phyloP scores from a whole-genome alignment of 2,888 invertebrate species.

The Trissoscelio sp. region DNA sequence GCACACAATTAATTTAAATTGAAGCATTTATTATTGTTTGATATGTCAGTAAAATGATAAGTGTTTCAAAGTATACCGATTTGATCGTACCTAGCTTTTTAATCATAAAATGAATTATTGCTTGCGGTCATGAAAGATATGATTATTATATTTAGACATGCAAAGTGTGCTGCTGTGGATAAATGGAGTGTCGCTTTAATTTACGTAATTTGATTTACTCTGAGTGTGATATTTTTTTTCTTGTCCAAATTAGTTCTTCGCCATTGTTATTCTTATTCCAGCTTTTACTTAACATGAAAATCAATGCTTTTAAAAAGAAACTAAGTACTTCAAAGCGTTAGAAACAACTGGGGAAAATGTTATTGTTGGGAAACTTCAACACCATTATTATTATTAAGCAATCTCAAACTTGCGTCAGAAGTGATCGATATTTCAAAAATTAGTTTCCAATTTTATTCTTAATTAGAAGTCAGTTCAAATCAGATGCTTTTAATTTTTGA shows the following conservation, averaged over 20 bases:
- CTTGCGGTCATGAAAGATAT: not conserved
- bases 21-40: too few relatives aligned
- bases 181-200: not conserved
- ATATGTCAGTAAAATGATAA: too few relatives aligned
- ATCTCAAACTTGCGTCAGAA: not conserved
- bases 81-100: not conserved
- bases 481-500: too few relatives aligned
- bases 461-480: too few relatives aligned
- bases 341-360: slow-evolving; percentile 16
- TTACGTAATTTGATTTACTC: not conserved
- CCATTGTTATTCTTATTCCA: not conserved
- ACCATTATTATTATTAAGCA: slow-evolving; percentile 36
- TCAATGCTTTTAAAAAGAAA: slow-evolving; percentile 19
- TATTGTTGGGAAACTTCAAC: slow-evolving; percentile 33
- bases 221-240: not conserved
- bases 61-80: too few relatives aligned
- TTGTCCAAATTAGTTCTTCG: not conserved
- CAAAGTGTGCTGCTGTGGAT: not conserved
- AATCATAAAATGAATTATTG: not conserved
- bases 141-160: not conserved
- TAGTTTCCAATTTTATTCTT: too few relatives aligned
- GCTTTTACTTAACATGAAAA: slow-evolving; percentile 12
- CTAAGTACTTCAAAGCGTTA: too few relatives aligned
- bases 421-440: not conserved
- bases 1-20: too few relatives aligned